These are phyloP conservation scores for Pseudolaguvia tuberculata DNA, from an alignment of 2,113 vertebrate genomes.

Conservation along the genomic window DNA sequence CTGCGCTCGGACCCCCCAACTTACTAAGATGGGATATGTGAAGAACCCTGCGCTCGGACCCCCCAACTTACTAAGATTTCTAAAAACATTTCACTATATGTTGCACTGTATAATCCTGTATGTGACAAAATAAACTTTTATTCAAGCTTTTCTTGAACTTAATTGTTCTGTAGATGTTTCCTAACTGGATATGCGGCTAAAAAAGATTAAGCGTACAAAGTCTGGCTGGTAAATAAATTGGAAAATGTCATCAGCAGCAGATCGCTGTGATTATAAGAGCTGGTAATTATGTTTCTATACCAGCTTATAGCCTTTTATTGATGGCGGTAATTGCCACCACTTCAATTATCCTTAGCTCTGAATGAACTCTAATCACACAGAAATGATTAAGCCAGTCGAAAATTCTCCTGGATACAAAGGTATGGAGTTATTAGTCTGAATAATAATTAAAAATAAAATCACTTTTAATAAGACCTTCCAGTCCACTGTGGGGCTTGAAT, in stretches of 20 bases:
- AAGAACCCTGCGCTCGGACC: too few species aligned
- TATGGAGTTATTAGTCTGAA: too few species aligned
- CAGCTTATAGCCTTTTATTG: not conserved
- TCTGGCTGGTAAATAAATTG: not conserved
- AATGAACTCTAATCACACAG: not conserved
- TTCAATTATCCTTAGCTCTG: not conserved
- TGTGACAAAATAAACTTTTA: too few species aligned
- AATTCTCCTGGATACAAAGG: not conserved
- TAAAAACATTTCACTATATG: too few species aligned
- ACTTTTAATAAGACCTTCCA: too few species aligned
- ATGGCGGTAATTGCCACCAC: not conserved
- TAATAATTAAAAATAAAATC: too few species aligned
- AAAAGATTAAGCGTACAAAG: not conserved
- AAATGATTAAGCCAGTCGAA: not conserved
- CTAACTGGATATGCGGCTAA: not conserved
- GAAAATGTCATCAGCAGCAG: not conserved
- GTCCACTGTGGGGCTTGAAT: too few species aligned
- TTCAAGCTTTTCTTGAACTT: too few species aligned
- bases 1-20: too few species aligned
- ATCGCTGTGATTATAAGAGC: not conserved
- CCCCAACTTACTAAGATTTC: too few species aligned
- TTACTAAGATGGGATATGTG: too few species aligned
- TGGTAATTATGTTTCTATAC: not conserved
- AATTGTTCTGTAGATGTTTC: not conserved
- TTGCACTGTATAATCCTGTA: too few species aligned